A percentile compares a stretch with the other conserved stretches of the same genome.
These are phyloP conservation scores for Agonopterix alstromeriana DNA, from an alignment of 2,888 invertebrate genomes.

Conservation along the genomic window DNA sequence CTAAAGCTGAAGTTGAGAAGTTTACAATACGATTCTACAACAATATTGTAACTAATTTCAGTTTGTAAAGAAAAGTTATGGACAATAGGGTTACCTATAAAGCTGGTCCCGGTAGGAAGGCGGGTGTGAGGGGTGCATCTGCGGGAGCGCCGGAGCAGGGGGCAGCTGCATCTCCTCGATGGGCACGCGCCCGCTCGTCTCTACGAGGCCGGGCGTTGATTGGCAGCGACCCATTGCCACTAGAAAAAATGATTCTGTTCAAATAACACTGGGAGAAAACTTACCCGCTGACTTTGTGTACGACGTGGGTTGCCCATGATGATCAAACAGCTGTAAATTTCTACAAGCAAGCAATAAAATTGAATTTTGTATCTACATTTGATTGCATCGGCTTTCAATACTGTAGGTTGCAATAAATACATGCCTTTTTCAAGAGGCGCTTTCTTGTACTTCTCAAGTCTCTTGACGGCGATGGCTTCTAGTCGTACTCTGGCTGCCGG, in stretches of 20 bases:
- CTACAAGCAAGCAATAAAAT: no score
- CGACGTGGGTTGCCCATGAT: no score
- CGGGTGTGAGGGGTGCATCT: constrained; percentile 60
- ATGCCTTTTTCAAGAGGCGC: constrained; percentile 94
- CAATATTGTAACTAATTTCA: neutral
- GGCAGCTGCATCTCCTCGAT: constrained; percentile 80
- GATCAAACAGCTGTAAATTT: no score
- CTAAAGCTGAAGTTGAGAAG: neutral
- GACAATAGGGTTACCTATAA: constrained; percentile 51
- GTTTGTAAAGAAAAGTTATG: neutral
- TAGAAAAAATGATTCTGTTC: constrained; percentile 53
- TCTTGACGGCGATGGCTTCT: constrained; percentile 97
- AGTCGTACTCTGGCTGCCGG: constrained; percentile 95
- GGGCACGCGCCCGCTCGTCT: constrained; percentile 92
- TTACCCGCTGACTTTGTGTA: no score
- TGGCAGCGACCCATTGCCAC: constrained; percentile 97
- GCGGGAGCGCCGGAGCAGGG: constrained; percentile 54
- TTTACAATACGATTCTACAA: neutral
- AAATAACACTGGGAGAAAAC: neutral
- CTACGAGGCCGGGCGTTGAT: constrained; percentile 96
- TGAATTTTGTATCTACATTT: no score
- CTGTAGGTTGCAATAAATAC: neutral
- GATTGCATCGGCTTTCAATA: no score
- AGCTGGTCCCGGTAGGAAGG: constrained; percentile 74
- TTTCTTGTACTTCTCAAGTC: constrained; percentile 97